Percentiles rank a stretch among this genome's conserved stretches.
Evolutionary conservation across 2,797 vertebrate species (phyloP).

Genomic region (Psittacula echo): DNA sequence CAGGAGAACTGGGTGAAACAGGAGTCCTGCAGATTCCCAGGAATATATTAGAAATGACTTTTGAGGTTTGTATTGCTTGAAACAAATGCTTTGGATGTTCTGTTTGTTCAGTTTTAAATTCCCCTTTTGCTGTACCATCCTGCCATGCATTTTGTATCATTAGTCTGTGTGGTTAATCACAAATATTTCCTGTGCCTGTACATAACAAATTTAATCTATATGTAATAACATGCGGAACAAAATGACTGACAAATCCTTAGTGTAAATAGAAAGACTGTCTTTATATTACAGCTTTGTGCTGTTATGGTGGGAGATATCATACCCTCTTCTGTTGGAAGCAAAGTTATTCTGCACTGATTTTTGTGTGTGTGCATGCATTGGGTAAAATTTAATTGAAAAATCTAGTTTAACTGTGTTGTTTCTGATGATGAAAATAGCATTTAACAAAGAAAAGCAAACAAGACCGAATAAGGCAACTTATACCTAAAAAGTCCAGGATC

Average conservation of each 20-base stretch:
- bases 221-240: neutral
- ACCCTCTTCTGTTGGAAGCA: neutral
- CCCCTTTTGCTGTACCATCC: neutral
- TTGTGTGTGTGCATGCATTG: neutral
- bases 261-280: neutral
- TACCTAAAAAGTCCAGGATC: neutral
- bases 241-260: neutral
- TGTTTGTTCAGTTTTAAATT: neutral
- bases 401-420: neutral
- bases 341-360: neutral
- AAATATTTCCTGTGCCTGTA: neutral
- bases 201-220: neutral
- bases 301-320: neutral
- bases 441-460: neutral
- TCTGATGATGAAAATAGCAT: neutral
- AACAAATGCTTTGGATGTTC: neutral
- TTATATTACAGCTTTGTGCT: neutral
- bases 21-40: slow-evolving; percentile 95
- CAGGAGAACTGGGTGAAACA: slow-evolving; percentile 95
- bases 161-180: neutral
- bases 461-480: neutral
- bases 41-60: slow-evolving; percentile 95
- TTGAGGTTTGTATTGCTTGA: slow-evolving; percentile 86
- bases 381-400: neutral
- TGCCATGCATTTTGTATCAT: neutral